Evolutionary conservation across 2,113 vertebrate species (phyloP).

Genomic region (Dryoscopus gambensis): DNA sequence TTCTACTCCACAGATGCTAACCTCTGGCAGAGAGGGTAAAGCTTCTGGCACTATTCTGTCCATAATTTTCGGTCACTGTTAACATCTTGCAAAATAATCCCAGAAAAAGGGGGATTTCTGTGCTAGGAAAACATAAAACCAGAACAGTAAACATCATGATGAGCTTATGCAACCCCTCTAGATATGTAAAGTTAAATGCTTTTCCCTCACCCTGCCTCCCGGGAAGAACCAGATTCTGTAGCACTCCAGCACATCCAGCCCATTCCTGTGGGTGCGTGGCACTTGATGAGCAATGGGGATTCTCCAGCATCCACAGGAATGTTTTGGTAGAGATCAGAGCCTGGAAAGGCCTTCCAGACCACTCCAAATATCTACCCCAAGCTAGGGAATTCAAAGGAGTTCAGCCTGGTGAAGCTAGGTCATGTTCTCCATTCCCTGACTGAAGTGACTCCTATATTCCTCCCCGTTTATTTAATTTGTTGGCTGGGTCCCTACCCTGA

Average conservation of each 20-base stretch:
- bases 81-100: conserved; percentile 7
- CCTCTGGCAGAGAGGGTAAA: neutral
- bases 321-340: neutral
- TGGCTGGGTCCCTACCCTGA: neutral
- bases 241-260: neutral
- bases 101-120: conserved; percentile 6
- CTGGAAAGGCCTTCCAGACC: neutral
- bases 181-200: neutral
- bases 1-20: neutral
- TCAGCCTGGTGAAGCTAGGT: neutral
- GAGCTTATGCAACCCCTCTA: neutral
- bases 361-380: neutral
- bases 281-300: neutral
- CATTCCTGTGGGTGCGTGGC: neutral
- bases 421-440: neutral
- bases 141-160: neutral
- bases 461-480: neutral
- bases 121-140: neutral
- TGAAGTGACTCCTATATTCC: neutral
- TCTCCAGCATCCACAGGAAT: neutral
- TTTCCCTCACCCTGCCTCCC: neutral
- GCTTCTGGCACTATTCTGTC: neutral
- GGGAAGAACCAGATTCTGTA: neutral
- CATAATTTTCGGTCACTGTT: neutral
- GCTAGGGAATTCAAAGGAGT: neutral